Evolutionary conservation across 2,888 invertebrate species (phyloP).

Genomic region (Acleris sparsana): DNA sequence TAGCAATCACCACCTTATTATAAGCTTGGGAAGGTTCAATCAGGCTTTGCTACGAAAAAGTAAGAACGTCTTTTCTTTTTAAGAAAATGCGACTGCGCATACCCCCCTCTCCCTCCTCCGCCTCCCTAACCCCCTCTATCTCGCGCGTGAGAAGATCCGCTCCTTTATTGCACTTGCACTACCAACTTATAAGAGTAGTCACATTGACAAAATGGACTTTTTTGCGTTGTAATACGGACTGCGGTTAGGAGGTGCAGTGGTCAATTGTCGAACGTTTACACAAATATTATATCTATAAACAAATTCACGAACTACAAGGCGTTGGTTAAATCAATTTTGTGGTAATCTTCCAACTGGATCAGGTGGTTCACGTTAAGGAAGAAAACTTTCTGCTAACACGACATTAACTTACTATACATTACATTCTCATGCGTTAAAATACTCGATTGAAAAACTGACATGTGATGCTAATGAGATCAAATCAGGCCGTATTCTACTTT

Average conservation of each 20-base stretch:
- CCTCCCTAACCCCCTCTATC: not conserved
- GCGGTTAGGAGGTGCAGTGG: conserved; percentile 26
- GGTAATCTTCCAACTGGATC: conserved; percentile 2
- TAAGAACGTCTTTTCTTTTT: too few species aligned
- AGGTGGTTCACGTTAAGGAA: not conserved
- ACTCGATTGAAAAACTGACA: too few species aligned
- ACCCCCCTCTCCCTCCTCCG: conserved; percentile 5
- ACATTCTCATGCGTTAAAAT: too few species aligned
- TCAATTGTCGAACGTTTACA: conserved; percentile 52
- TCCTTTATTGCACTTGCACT: conserved; percentile 44
- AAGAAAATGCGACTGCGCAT: conserved; percentile 27
- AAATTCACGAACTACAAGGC: conserved; percentile 45
- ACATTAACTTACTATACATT: too few species aligned
- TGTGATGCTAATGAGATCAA: too few species aligned
- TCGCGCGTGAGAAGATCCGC: conserved; percentile 56
- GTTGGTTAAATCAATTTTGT: conserved; percentile 18
- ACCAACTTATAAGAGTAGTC: conserved; percentile 4
- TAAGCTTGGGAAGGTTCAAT: too few species aligned
- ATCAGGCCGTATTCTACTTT: too few species aligned
- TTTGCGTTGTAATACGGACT: not conserved
- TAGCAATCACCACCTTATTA: too few species aligned
- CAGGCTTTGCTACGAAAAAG: too few species aligned
- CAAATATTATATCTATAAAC: conserved; percentile 58
- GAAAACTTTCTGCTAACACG: too few species aligned
- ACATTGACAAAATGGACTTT: conserved; percentile 4